Base-by-base conservation (phyloP, 2,113 vertebrate species). In the Probosciger aterrimus region DNA sequence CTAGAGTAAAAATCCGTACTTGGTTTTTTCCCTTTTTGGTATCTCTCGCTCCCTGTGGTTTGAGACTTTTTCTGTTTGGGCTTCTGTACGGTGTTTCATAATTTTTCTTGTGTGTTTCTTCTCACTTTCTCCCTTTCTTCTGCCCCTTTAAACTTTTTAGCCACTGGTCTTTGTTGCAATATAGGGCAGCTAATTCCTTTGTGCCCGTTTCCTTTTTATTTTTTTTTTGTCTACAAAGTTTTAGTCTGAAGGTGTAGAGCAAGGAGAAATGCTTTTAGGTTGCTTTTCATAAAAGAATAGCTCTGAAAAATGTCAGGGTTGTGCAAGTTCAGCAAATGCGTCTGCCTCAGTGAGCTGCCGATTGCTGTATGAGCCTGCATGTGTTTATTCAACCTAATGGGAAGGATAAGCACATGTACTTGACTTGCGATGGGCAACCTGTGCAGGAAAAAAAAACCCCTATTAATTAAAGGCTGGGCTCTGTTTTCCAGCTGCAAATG, bases 341-440 rank as follows among this genome's bases (percentile, higher is more conserved):
- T 59, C 74, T 78, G 87, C 57, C 78, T 71, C 5, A 2, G 52
- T 23, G 53, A 74, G 80, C 82, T 68, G 46, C 77, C 50, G 69
- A 16, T 33, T n/a, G 31, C 41, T 14, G 17, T 63, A n/a, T 3
- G 14, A 67, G n/a, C 62, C 62, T 18, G 27, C 39, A 1, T 2
- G 18, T 5, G 2, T 86, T 73, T 41, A 3, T n/a, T 39, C 11
- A 2, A 10, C 52, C 28, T 10, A 4, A 41, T 5, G 35, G 67
- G 30, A 62, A 25, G 0, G 0, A 11, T n/a, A 82, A 70, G 57
- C 46, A 7, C 28, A 6, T 1, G 50, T 41, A 5, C 52, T 39
- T 17, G 47, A 10, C 30, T 73, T 52, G 44, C 7, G 46, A 55
- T 33, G 75, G 88, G 64, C 74, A 86, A 31, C 73, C n/a, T 75